Conservation (phyloP, 2,888 invertebrate genomes). For the Platycnemis pennipes region DNA sequence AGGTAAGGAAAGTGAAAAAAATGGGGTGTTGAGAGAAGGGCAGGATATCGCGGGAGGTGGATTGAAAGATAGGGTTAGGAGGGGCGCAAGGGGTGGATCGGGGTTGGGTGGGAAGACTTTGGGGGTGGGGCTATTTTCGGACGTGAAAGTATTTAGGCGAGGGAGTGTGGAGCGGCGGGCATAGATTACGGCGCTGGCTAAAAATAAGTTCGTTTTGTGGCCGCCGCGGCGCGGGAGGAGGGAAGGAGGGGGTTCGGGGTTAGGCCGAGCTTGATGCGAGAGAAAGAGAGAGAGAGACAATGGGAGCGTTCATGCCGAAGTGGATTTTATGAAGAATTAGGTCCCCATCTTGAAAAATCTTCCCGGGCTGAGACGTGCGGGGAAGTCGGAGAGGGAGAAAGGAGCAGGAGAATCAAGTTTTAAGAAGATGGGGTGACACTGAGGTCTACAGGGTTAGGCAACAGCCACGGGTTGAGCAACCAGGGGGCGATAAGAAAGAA, state of each 20-base stretch:
- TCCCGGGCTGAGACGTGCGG: constrained; percentile 9
- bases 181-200: constrained; percentile 7
- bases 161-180: not conserved
- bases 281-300: constrained; percentile 9
- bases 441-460: constrained; percentile 24
- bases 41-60: not conserved
- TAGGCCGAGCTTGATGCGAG: not conserved
- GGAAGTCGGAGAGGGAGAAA: not conserved
- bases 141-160: not conserved
- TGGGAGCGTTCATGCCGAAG: constrained; percentile 61
- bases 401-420: not conserved
- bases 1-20: not conserved
- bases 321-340: constrained; percentile 64
- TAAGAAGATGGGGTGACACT: not conserved
- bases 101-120: not conserved
- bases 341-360: not conserved
- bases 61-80: not conserved
- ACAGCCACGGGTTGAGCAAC: not conserved
- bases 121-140: not conserved
- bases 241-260: not conserved
- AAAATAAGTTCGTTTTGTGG: constrained; percentile 21
- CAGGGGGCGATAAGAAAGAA: not conserved
- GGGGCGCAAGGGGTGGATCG: not conserved
- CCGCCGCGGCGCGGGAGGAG: not conserved
- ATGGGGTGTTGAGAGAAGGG: not conserved